A percentile compares a stretch with the other conserved stretches of the same genome.
phyloP scores from a whole-genome alignment of 1,140 invertebrate species.

The Uloborus diversus region DNA sequence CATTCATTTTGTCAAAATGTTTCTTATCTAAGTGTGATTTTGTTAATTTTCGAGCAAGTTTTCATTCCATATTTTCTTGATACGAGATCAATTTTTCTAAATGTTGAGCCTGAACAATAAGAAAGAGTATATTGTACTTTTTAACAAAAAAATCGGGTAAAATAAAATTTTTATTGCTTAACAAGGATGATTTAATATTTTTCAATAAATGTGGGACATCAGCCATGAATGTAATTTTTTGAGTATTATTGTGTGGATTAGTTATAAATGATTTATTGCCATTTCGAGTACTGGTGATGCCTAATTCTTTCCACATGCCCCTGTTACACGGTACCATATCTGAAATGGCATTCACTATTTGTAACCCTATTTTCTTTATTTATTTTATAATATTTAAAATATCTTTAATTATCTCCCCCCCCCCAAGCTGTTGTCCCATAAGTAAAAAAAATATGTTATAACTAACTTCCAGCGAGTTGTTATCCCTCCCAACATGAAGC shows the following conservation, averaged over 20 bases:
- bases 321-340: neutral
- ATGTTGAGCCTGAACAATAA: neutral
- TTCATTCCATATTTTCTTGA: neutral
- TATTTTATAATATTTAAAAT: neutral
- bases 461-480: neutral
- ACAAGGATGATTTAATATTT: neutral
- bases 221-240: neutral
- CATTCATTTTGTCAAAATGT: constrained; percentile 4
- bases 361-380: neutral
- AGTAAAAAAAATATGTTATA: constrained; percentile 2
- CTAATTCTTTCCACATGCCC: neutral
- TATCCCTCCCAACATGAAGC: neutral
- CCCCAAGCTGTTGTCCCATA: neutral
- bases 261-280: too few relatives aligned
- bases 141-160: neutral
- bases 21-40: neutral
- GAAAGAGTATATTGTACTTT: neutral
- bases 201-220: constrained; percentile 4
- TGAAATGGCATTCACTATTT: neutral
- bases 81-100: neutral
- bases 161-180: neutral
- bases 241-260: neutral
- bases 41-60: neutral
- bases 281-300: neutral
- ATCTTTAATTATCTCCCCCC: neutral